Percentiles rank a stretch among this genome's conserved stretches.
These are phyloP conservation scores for Lumbricus terrestris DNA, from an alignment of 2,888 invertebrate species.

Conservation along the genomic window DNA sequence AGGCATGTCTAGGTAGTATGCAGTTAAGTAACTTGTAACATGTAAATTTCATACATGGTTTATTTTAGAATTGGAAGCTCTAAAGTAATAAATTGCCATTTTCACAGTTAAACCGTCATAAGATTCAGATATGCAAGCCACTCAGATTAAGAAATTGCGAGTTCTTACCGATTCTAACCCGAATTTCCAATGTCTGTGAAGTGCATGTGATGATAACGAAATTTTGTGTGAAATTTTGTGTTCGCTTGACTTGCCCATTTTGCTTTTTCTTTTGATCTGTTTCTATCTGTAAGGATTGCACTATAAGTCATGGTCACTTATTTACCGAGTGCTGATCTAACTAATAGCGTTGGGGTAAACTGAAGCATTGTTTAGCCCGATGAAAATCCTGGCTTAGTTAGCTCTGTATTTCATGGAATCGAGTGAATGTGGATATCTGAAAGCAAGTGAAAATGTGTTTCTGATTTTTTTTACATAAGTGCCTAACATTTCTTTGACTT, in stretches of 20 bases:
- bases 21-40: background rate
- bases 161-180: too few species aligned
- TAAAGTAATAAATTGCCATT: background rate
- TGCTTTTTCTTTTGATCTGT: background rate
- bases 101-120: background rate
- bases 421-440: background rate
- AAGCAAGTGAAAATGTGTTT: background rate
- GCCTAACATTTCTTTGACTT: background rate
- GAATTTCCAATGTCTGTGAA: too few species aligned
- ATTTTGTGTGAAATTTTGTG: background rate
- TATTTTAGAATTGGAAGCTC: too few species aligned
- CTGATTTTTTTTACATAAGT: background rate
- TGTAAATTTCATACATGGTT: background rate
- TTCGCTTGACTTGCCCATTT: background rate
- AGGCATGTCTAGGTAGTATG: background rate
- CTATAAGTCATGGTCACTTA: background rate
- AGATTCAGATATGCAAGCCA: background rate
- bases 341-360: background rate
- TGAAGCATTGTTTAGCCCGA: background rate
- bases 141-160: too few species aligned
- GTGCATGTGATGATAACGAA: too few species aligned
- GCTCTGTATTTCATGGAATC: background rate
- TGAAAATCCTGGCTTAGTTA: background rate
- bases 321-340: background rate
- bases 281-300: background rate